Conservation (phyloP, 2,888 invertebrate species). For the Protula sp. region DNA sequence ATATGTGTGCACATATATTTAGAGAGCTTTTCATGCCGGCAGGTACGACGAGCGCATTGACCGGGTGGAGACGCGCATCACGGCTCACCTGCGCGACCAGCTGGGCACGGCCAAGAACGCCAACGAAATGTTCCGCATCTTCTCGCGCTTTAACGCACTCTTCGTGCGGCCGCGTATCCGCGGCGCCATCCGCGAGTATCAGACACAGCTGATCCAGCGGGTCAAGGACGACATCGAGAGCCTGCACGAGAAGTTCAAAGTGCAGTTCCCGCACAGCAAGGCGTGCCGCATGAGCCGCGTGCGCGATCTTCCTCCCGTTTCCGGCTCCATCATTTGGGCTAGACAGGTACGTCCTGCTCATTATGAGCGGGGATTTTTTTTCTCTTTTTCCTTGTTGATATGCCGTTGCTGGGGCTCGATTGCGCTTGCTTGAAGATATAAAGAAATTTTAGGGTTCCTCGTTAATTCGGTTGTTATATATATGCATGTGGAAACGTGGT, state of each 20-base stretch:
- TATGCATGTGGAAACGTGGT: too few relatives aligned
- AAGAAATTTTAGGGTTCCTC: too few relatives aligned
- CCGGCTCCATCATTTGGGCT: slow-evolving; percentile 98
- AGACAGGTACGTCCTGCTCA: slow-evolving; percentile 60
- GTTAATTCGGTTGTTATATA: too few relatives aligned
- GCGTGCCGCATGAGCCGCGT: slow-evolving; percentile 85
- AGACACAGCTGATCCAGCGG: slow-evolving; percentile 64
- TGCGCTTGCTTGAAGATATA: too few relatives aligned
- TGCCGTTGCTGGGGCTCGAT: too few relatives aligned
- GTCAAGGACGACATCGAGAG: slow-evolving; percentile 99
- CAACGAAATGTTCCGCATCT: slow-evolving; percentile 98
- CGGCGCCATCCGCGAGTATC: slow-evolving; percentile 76
- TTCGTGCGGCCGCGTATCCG: slow-evolving; percentile 98
- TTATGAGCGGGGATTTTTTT: neutral
- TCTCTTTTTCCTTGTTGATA: too few relatives aligned
- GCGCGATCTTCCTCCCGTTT: slow-evolving; percentile 91
- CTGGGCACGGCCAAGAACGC: slow-evolving; percentile 98
- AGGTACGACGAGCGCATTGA: slow-evolving; percentile 94
- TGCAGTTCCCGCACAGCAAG: slow-evolving; percentile 91
- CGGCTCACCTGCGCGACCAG: slow-evolving; percentile 93
- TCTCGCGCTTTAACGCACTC: slow-evolving; percentile 93
- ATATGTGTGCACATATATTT: too few relatives aligned
- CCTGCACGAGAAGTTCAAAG: slow-evolving; percentile 96
- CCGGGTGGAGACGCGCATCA: slow-evolving; percentile 95
- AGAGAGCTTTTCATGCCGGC: too few relatives aligned